Evolutionary conservation across 2,888 invertebrate species (phyloP), one percentile per base, ranked within the genome.

Genomic region (Himalopsyche kuldschensis): DNA sequence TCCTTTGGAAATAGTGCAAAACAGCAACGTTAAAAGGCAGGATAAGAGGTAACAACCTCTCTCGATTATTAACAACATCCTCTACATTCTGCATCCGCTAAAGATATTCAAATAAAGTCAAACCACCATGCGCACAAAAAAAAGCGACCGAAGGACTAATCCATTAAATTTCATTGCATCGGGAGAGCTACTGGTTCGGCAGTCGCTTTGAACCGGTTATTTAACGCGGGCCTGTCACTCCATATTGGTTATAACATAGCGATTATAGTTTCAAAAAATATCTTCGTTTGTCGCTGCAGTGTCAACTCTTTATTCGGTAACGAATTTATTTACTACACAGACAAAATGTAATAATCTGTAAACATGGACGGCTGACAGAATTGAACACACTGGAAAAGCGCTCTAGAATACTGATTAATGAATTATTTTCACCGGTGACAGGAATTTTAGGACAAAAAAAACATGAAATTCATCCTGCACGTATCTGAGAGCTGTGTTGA

Each of bases 11-110:
- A 41, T 41, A 41, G 41, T 41, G 41, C 41, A 41, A 41, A 41
- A 15, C 15, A 41, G 15, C 41, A 41, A 11, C 3, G 15, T 15
- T 41, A 15, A 15, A 41, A 41, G 6, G 15, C 41, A 41, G 41
- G 41, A 41, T n/a, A 78, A 41, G 78, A 41, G 41, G 78, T 24
- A 78, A 78, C 10, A 69, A 35, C 31, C 69, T 31, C 47, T 30
- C 24, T 63, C 31, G 41, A 69, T 55, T 80, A 80, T 80, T 80
- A 69, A 80, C 69, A 80, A 63, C 80, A 63, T 80, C 80, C 80
- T 80, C 47, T 48, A 31, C 5, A 32, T 2, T 48, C 69, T 35
- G 32, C 69, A 80, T 80, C 80, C 80, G 80, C 35, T 80, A 11
- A 24, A 32, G 20, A 55, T 35, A 80, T 80, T 55, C 35, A 48